These are phyloP conservation scores for Scomberomorus guttatus DNA, from an alignment of 2,797 vertebrate species.

Conservation along the genomic window DNA sequence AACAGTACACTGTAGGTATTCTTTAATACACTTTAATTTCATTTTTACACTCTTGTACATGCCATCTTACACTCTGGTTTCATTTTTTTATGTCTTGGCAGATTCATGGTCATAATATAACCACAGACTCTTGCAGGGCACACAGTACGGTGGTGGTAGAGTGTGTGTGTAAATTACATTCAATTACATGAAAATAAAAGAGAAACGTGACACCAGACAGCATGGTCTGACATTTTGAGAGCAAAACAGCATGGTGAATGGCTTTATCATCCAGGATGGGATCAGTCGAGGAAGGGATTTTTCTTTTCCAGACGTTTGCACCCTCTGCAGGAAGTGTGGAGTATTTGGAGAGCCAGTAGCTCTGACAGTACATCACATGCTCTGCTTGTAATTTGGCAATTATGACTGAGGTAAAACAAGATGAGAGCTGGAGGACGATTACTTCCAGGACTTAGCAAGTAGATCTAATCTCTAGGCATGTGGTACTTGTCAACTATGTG, in stretches of 20 bases:
- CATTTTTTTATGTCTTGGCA: too few species aligned
- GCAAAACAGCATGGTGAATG: slow-evolving; percentile 3
- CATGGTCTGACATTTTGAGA: slow-evolving; percentile 5
- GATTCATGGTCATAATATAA: too few species aligned
- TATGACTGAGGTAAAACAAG: slow-evolving; percentile 3
- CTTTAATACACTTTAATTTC: neutral
- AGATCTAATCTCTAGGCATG: neutral
- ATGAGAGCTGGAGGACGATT: neutral
- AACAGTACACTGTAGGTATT: neutral
- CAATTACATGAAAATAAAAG: neutral
- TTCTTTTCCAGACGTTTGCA: neutral
- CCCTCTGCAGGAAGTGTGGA: slow-evolving; percentile 21
- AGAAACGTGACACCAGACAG: neutral
- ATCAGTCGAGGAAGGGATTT: slow-evolving; percentile 5
- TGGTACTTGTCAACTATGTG: neutral
- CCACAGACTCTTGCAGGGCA: neutral
- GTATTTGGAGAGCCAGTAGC: slow-evolving; percentile 19
- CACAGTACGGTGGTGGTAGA: too few species aligned
- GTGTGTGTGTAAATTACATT: neutral
- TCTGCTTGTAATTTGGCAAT: slow-evolving; percentile 10
- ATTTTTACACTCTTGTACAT: neutral
- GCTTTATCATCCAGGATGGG: neutral
- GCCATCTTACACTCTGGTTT: too few species aligned
- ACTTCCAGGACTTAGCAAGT: neutral
- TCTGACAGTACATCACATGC: slow-evolving; percentile 17